Conservation (phyloP, 30 jellyfish, hydroid and myxozoan species). For the Hydra vulgaris region DNA sequence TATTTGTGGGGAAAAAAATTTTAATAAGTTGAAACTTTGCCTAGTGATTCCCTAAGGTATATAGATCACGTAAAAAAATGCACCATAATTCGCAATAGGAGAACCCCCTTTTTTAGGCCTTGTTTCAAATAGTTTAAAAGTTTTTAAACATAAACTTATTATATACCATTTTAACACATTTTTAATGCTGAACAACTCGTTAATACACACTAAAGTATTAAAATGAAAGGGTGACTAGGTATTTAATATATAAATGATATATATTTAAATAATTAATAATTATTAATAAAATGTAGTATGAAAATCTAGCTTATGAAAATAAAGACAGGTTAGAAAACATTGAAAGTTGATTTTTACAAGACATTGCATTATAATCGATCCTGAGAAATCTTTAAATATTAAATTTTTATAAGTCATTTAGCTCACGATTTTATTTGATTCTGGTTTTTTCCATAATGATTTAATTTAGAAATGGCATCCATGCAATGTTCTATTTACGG, state of each 20-base stretch:
- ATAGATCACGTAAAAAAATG: constrained; percentile 2
- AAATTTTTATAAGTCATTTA: too few relatives aligned
- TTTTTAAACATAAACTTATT: not conserved
- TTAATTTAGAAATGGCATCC: too few relatives aligned
- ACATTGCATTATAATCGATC: too few relatives aligned
- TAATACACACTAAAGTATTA: not conserved
- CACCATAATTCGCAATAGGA: not conserved
- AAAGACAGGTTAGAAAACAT: too few relatives aligned
- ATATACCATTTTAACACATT: not conserved
- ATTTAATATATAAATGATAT: not conserved
- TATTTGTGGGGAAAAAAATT: not conserved
- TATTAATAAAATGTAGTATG: too few relatives aligned
- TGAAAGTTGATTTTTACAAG: too few relatives aligned
- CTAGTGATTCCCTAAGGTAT: not conserved
- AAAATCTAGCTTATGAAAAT: too few relatives aligned
- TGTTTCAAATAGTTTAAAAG: too few relatives aligned
- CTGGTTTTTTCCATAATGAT: not conserved
- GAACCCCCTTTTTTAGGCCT: constrained; percentile 7
- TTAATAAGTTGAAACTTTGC: constrained; percentile 1
- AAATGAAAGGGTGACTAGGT: not conserved
- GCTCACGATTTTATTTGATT: not conserved
- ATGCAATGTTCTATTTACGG: too few relatives aligned
- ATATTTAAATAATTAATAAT: too few relatives aligned
- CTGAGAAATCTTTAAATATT: too few relatives aligned
- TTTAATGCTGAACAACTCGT: not conserved